These are phyloP conservation scores for Drosophila bifasciata DNA, from an alignment of 1,140 invertebrate genomes.

Conservation along the genomic window DNA sequence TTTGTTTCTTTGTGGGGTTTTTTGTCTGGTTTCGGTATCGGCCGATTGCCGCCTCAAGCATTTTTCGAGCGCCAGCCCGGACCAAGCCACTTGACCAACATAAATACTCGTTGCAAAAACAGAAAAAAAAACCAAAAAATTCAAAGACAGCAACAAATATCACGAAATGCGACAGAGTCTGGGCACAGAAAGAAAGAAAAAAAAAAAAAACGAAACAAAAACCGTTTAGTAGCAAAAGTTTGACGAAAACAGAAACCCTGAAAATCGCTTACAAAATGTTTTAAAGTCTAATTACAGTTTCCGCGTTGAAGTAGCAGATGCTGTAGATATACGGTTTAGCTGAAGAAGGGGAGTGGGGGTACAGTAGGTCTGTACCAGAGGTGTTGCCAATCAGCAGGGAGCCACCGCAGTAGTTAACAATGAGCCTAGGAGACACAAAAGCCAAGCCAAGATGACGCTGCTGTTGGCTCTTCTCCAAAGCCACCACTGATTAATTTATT, in stretches of 20 bases:
- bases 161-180: conserved; percentile 48
- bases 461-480: conserved; percentile 26
- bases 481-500: conserved; percentile 43
- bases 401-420: no score
- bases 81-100: conserved; percentile 72
- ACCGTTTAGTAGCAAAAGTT: conserved; percentile 54
- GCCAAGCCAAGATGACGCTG: conserved; percentile 50
- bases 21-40: conserved; percentile 52
- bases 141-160: conserved; percentile 25
- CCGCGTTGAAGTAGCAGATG: conserved; percentile 52
- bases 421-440: conserved; percentile 1
- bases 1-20: conserved; percentile 63
- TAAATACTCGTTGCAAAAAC: conserved; percentile 55
- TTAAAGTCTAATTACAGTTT: conserved; percentile 79
- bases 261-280: conserved; percentile 77
- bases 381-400: conserved; percentile 48
- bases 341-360: neutral
- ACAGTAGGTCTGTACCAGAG: conserved; percentile 4
- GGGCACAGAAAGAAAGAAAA: conserved; percentile 3
- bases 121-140: conserved; percentile 36
- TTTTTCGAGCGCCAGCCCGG: conserved; percentile 51
- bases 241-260: conserved; percentile 43
- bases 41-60: conserved; percentile 45
- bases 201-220: conserved; percentile 42
- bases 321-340: neutral